These are phyloP conservation scores for Pseudorasbora parva DNA, from an alignment of 2,113 vertebrate genomes.

Conservation along the genomic window DNA sequence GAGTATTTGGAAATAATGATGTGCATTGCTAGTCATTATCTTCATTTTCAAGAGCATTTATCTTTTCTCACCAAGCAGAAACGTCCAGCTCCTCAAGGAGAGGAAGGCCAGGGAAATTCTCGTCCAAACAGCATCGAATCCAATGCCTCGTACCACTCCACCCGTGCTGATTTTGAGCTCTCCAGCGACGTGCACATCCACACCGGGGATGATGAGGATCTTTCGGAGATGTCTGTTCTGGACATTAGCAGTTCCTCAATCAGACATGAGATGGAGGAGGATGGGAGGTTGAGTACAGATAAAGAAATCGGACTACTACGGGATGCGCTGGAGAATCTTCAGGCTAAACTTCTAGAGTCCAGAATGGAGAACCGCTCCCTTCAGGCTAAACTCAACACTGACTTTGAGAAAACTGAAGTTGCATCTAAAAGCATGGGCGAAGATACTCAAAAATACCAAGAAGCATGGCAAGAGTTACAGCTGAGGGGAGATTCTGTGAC, in stretches of 20 bases:
- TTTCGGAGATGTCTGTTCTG: not conserved
- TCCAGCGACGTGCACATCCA: conserved; percentile 51
- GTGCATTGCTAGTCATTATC: not conserved
- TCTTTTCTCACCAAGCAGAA: conserved; percentile 60
- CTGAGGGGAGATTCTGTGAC: conserved; percentile 72
- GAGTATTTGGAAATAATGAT: not conserved
- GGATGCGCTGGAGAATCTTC: conserved; percentile 79
- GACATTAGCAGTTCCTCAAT: conserved; percentile 36
- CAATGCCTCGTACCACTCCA: conserved; percentile 80
- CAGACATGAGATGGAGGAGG: conserved; percentile 37
- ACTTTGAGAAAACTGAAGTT: conserved; percentile 61
- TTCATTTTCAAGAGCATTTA: not conserved
- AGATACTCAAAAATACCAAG: conserved; percentile 81
- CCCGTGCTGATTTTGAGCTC: conserved; percentile 78
- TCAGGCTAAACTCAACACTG: conserved; percentile 76
- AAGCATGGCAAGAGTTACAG: conserved; percentile 80
- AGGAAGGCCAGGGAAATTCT: conserved; percentile 69
- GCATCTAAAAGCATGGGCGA: conserved; percentile 83
- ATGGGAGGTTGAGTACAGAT: conserved; percentile 60
- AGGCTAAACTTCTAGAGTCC: conserved; percentile 79
- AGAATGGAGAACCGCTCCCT: conserved; percentile 78
- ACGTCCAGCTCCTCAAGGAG: conserved; percentile 66
- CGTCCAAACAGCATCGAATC: conserved; percentile 78
- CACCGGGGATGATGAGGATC: conserved; percentile 39
- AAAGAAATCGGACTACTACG: conserved; percentile 77